phyloP scores from a whole-genome alignment of 2,888 invertebrate species.

The Anagyrus pseudococci region DNA sequence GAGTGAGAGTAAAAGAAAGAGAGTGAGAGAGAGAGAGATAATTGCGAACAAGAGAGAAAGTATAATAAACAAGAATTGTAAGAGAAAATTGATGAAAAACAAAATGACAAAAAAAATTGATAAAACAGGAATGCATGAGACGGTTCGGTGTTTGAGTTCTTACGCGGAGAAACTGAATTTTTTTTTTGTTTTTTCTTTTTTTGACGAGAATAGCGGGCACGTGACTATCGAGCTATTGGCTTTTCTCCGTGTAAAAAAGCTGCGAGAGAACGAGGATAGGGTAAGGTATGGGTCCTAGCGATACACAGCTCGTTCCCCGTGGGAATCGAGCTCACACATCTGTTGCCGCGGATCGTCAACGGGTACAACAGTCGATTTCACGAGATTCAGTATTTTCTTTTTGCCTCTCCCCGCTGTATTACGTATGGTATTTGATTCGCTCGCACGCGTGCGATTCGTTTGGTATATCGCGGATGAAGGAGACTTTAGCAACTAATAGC shows the following conservation, averaged over 20 bases:
- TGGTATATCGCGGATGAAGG: no score
- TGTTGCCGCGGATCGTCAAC: neutral
- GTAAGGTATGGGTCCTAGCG: neutral
- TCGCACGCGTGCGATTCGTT: no score
- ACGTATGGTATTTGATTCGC: no score
- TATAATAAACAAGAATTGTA: no score
- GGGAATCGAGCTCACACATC: constrained; percentile 24
- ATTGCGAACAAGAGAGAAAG: constrained; percentile 13
- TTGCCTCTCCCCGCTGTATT: no score
- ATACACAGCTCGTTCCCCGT: constrained; percentile 25
- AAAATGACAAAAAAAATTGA: neutral
- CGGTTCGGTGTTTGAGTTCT: neutral
- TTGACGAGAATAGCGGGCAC: neutral
- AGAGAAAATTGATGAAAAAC: constrained; percentile 1
- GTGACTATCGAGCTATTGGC: neutral
- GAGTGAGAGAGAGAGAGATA: constrained; percentile 2
- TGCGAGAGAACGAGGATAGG: neutral
- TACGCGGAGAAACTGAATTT: neutral
- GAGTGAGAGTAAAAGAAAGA: neutral
- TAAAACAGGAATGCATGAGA: no score
- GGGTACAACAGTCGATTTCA: no score
- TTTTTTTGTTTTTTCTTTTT: neutral
- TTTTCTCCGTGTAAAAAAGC: neutral
- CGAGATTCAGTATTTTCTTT: no score
- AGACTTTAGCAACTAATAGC: no score